These are phyloP conservation scores for Florisuga fusca DNA, from an alignment of 2,797 vertebrate species.

Conservation along the genomic window DNA sequence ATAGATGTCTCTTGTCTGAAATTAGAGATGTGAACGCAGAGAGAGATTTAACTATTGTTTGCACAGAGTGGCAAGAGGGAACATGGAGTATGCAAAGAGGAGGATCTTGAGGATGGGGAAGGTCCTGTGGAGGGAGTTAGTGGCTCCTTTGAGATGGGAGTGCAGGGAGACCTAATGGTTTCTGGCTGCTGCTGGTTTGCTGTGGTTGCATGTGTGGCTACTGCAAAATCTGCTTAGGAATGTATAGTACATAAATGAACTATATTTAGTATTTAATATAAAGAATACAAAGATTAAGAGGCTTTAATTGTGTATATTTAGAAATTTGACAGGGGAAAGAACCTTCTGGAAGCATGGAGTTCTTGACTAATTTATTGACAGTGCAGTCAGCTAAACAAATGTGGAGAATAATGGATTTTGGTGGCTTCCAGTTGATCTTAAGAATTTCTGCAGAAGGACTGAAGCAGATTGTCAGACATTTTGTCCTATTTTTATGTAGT, in stretches of 20 bases:
- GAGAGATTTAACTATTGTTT: not conserved
- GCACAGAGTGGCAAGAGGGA: not conserved
- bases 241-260: not conserved
- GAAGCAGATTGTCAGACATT: not conserved
- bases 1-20: not conserved
- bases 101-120: not conserved
- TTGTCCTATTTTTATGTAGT: not conserved
- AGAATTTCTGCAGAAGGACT: not conserved
- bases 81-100: fast-evolving
- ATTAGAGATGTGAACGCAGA: not conserved
- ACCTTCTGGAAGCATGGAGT: not conserved
- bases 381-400: no score
- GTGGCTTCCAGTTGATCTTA: not conserved
- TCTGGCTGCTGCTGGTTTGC: fast-evolving
- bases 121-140: not conserved
- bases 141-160: not conserved
- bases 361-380: not conserved
- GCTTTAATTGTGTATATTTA: not conserved
- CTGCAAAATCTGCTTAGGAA: not conserved
- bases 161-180: not conserved
- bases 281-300: not conserved
- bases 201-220: not conserved
- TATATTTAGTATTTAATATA: not conserved
- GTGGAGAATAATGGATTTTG: not conserved
- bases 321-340: not conserved